A percentile compares a stretch with the other conserved stretches of the same genome.
phyloP scores from a whole-genome alignment of 92 coral and sea anemone genomes.

The Paramuricea clavata region DNA sequence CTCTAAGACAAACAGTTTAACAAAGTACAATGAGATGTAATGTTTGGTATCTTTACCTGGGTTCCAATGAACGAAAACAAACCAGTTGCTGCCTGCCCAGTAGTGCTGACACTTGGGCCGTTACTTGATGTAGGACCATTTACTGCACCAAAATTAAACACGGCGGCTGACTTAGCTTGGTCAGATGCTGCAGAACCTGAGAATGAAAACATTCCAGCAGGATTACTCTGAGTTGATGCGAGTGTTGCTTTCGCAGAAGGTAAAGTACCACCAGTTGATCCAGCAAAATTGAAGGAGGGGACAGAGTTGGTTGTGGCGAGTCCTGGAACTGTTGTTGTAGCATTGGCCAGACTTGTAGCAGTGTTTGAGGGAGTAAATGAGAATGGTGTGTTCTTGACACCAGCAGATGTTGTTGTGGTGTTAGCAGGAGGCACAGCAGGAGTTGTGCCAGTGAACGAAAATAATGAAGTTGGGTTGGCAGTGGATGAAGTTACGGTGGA shows the following conservation, averaged over 20 bases:
- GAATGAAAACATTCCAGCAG: constrained; percentile 13
- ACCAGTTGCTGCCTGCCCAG: not conserved
- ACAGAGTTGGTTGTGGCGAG: not conserved
- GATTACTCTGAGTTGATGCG: not conserved
- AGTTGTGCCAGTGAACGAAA: not conserved
- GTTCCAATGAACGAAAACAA: constrained; percentile 19
- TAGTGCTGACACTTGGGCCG: not conserved
- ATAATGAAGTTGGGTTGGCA: not conserved
- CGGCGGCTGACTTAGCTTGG: not conserved
- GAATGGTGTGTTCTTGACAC: not conserved
- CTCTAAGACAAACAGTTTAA: no score
- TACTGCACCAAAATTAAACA: constrained; percentile 30
- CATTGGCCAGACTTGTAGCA: constrained; percentile 13
- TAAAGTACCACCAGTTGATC: not conserved
- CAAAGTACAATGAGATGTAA: not conserved
- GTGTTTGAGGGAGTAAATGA: constrained; percentile 18
- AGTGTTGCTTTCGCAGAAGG: not conserved
- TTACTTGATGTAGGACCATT: constrained; percentile 24
- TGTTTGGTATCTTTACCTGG: constrained; percentile 12
- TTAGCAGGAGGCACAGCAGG: constrained; percentile 1
- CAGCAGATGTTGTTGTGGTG: not conserved
- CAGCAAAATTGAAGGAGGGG: not conserved
- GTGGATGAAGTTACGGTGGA: constrained; percentile 13
- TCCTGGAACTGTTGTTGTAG: constrained; percentile 10
- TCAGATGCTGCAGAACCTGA: not conserved